These are phyloP conservation scores for Sigmodon hispidus DNA, from an alignment of 2,113 vertebrate species.

Conservation along the genomic window DNA sequence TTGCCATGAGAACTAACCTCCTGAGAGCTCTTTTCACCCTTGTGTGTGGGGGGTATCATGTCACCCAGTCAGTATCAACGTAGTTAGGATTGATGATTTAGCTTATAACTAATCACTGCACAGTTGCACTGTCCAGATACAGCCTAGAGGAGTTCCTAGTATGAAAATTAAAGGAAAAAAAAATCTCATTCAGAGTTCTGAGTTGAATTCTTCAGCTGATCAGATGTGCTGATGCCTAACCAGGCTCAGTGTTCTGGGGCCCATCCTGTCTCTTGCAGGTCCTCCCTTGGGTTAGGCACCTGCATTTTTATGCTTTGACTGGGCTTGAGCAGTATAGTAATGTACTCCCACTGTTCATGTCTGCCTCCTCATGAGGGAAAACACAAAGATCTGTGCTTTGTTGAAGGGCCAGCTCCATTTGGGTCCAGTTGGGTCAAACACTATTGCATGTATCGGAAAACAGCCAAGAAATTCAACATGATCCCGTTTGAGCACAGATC, in stretches of 20 bases:
- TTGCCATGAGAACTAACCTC: background rate
- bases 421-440: slow-evolving; percentile 99
- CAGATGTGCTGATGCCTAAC: background rate
- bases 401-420: slow-evolving; percentile 95
- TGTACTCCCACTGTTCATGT: background rate
- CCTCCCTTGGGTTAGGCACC: background rate
- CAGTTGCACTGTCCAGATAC: background rate
- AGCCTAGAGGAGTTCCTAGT: background rate
- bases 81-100: background rate
- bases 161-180: background rate
- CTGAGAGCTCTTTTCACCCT: background rate
- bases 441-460: slow-evolving; percentile 95
- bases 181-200: background rate
- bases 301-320: background rate
- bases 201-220: background rate
- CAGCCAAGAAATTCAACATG: slow-evolving; percentile 96
- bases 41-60: accelerated
- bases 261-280: background rate
- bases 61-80: background rate
- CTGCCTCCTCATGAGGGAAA: background rate
- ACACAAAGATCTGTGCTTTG: slow-evolving; percentile 35
- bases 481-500: slow-evolving; percentile 97
- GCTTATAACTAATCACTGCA: too few species aligned
- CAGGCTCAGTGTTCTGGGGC: too few species aligned
- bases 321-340: background rate